Conservation (phyloP, 2,113 vertebrate species). For the Tangachromis dhanisi region DNA sequence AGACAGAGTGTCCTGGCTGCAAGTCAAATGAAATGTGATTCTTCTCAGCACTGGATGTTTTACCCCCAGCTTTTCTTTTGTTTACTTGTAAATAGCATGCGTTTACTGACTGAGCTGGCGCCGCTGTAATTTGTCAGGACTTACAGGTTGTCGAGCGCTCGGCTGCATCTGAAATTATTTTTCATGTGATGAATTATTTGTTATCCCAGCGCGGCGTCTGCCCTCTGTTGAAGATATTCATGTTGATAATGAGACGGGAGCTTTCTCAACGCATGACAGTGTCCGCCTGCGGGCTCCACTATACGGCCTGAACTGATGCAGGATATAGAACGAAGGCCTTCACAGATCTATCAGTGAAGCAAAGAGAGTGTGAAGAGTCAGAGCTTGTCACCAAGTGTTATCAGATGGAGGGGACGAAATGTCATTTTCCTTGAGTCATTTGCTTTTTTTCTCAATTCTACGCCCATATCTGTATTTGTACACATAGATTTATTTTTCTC, state of each 20-base stretch:
- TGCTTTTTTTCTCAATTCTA: neutral
- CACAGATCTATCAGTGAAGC: neutral
- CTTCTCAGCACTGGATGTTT: neutral
- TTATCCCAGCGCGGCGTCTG: neutral
- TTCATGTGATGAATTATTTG: constrained; percentile 39
- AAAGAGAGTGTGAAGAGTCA: neutral
- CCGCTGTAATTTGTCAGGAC: constrained; percentile 36
- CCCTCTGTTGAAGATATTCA: constrained; percentile 36
- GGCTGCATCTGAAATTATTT: constrained; percentile 16
- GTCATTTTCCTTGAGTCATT: neutral
- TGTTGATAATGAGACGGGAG: constrained; percentile 29
- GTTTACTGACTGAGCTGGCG: constrained; percentile 5
- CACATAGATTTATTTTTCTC: neutral
- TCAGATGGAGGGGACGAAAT: neutral
- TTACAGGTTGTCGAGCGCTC: neutral
- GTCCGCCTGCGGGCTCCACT: neutral
- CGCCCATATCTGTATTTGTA: neutral
- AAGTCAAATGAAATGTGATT: constrained; percentile 33
- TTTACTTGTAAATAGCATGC: constrained; percentile 30
- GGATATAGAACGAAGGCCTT: neutral
- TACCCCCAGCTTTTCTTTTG: constrained; percentile 16
- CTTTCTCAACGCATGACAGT: neutral
- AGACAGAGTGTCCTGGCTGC: constrained; percentile 11
- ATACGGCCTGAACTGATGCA: neutral
- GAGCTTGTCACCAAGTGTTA: neutral